Base-by-base conservation (phyloP, 2,797 vertebrate genomes). In the Falco cherrug region DNA sequence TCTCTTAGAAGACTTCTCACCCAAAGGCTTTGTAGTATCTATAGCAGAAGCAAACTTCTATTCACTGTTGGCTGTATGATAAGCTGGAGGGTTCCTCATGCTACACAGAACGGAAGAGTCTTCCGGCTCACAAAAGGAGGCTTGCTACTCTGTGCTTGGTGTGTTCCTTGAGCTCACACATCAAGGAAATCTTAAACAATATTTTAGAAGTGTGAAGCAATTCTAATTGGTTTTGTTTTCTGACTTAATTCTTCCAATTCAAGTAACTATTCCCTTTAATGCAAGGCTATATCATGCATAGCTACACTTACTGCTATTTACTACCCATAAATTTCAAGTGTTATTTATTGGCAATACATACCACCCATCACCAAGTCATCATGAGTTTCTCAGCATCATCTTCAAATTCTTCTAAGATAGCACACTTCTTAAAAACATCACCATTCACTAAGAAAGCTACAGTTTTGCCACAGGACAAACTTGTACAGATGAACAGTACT, bases 341-440 rank as follows among this genome's bases (percentile, higher is more conserved):
- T n/a, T n/a, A 5, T 6, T 0, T 65, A 74, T 9, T 37, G 14
- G 18, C 61, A 67, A 48, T 1, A 0, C 54, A 65, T 25, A 50
- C 53, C 16, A 67, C 22, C 28, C 39, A 59, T 29, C n/a, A 61
- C 18, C 6, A 64, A 21, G 8, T 18, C 56, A 41, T 31, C n/a
- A 17, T 19, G 10, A 76, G 33, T 35, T 90, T 79, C 70, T 75
- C 28, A 14, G 15, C 12, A 87, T 29, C 35, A 71, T 15, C 26
- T 56, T 73, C 45, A 67, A 79, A 57, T 35, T 83, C n/a, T 50
- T 86, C 57, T 69, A 89, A 63, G 53, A 35, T 14, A 64, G 4
- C 5, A 61, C 6, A 43, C 35, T 70, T 57, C 51, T 45, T 70
- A 37, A 81, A 56, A 65, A 51, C 9, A 63, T 21, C 56, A 79